These are phyloP conservation scores for Cyprinus carpio DNA, from an alignment of 2,113 vertebrate species.

Conservation along the genomic window DNA sequence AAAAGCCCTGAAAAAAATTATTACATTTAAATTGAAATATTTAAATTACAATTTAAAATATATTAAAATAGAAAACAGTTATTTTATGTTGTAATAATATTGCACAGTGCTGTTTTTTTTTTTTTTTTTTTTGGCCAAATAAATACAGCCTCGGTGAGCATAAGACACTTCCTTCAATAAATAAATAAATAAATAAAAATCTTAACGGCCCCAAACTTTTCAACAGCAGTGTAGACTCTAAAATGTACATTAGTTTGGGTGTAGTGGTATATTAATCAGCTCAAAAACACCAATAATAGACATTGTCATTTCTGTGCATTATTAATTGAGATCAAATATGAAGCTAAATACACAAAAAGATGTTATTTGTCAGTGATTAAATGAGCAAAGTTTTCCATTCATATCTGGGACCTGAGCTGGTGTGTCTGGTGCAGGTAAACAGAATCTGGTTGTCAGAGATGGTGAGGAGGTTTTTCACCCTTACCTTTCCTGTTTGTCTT, in stretches of 20 bases:
- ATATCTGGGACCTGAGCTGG: neutral
- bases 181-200: neutral
- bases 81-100: neutral
- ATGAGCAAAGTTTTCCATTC: neutral
- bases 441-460: neutral
- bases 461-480: neutral
- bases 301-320: neutral
- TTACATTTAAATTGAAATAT: no score
- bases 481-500: conserved; percentile 11
- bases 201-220: neutral
- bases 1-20: neutral
- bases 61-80: no score
- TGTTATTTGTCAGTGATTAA: neutral
- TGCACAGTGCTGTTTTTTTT: neutral
- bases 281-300: neutral
- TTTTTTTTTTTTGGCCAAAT: neutral
- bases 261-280: neutral
- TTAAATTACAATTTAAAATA: neutral
- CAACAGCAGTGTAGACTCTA: neutral
- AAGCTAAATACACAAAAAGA: neutral
- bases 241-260: neutral
- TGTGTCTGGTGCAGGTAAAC: neutral
- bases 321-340: neutral
- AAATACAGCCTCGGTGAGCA: neutral
- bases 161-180: neutral